phyloP scores from a whole-genome alignment of 2,113 vertebrate species.

The Psophia crepitans region DNA sequence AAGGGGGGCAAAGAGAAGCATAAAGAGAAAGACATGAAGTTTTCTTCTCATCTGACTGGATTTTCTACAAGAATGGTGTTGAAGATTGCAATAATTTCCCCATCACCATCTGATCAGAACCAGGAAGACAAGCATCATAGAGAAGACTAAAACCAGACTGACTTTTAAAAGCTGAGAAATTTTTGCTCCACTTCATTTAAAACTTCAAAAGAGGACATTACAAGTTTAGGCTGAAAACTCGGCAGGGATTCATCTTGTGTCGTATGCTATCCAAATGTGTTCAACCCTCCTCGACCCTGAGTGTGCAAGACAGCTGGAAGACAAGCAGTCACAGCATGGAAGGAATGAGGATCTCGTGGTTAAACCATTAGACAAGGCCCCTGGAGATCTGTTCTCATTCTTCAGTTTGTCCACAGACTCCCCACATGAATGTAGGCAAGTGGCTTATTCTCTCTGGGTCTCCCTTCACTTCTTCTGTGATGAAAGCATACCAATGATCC shows the following conservation, averaged over 20 bases:
- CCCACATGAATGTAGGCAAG: neutral
- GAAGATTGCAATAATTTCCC: neutral
- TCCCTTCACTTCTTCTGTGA: neutral
- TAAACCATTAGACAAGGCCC: neutral
- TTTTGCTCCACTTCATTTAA: neutral
- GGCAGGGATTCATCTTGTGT: neutral
- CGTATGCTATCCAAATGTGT: neutral
- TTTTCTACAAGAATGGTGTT: neutral
- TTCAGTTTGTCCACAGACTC: neutral
- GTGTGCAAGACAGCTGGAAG: neutral
- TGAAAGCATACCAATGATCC: neutral
- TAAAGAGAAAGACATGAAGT: rapidly evolving
- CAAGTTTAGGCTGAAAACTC: neutral
- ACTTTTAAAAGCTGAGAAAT: neutral
- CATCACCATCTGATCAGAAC: neutral
- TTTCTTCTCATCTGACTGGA: neutral
- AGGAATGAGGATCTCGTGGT: neutral
- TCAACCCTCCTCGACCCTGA: neutral
- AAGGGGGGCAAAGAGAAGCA: neutral
- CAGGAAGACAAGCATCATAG: neutral
- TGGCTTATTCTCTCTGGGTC: neutral
- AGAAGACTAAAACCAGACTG: neutral
- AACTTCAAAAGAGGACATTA: neutral
- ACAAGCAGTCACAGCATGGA: neutral
- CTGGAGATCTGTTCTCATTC: neutral